These are phyloP conservation scores for Drosophila pandora DNA, from an alignment of 1,140 invertebrate genomes.

Conservation along the genomic window DNA sequence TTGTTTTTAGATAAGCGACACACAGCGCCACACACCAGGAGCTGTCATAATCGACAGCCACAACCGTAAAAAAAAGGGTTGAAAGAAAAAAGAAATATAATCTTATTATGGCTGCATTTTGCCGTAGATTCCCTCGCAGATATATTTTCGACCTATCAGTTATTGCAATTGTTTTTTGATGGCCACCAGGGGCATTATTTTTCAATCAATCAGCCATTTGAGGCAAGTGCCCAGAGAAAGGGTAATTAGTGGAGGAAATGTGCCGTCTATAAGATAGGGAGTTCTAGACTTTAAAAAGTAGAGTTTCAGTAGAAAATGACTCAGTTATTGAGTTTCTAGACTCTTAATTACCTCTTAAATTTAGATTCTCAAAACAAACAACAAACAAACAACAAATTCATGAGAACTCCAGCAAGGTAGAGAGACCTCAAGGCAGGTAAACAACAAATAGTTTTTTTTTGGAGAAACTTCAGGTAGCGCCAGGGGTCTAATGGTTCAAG, in stretches of 20 bases:
- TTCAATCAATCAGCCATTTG: conserved; percentile 33
- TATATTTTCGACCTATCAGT: conserved; percentile 26
- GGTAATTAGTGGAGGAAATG: background rate
- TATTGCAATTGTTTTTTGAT: conserved; percentile 51
- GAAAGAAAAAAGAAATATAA: conserved; percentile 27
- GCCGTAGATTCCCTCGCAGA: background rate
- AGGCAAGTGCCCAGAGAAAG: conserved; percentile 10
- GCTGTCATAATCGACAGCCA: conserved; percentile 40
- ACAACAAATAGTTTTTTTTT: background rate
- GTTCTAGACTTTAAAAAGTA: too few species aligned
- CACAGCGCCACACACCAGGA: background rate
- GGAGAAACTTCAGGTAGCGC: conserved; percentile 14
- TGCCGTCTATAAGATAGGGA: too few species aligned
- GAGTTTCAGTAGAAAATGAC: too few species aligned
- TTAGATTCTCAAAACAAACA: too few species aligned
- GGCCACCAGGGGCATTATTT: conserved; percentile 24
- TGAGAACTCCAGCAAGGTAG: too few species aligned
- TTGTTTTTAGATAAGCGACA: conserved; percentile 60
- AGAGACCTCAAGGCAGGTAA: conserved; percentile 20
- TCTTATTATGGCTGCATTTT: conserved; percentile 50
- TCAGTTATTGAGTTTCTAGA: too few species aligned
- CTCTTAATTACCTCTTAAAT: conserved; percentile 11
- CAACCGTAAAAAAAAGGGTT: conserved; percentile 9
- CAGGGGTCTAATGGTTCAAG: background rate
- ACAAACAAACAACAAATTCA: too few species aligned